Percentiles rank a stretch among this genome's conserved stretches.
These are phyloP conservation scores for Xerus inauris DNA, from an alignment of 2,113 vertebrate species.

Conservation along the genomic window DNA sequence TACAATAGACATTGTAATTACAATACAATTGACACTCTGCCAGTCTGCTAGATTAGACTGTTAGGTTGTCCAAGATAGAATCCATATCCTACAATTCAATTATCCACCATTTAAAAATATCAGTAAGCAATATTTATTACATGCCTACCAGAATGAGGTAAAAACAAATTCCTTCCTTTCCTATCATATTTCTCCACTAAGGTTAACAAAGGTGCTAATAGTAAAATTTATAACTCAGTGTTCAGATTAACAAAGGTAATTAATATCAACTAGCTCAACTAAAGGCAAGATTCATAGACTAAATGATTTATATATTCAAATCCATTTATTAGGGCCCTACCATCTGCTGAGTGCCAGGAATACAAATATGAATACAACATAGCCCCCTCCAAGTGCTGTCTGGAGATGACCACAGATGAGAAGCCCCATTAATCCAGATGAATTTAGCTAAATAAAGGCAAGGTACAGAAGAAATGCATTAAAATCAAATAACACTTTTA, in stretches of 20 bases:
- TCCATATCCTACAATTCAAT: constrained; percentile 4
- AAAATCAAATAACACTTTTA: background rate
- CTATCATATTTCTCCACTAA: background rate
- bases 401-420: background rate
- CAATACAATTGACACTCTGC: background rate
- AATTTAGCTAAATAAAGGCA: background rate
- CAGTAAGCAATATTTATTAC: background rate
- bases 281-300: constrained; percentile 1
- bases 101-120: constrained; percentile 29
- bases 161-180: background rate
- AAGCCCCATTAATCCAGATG: background rate
- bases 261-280: background rate
- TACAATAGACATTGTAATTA: background rate
- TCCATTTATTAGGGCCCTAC: background rate
- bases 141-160: background rate
- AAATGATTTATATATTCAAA: constrained; percentile 13
- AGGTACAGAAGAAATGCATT: background rate
- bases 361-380: background rate
- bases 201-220: background rate
- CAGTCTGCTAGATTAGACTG: background rate
- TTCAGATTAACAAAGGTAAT: background rate
- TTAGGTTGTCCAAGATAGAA: background rate
- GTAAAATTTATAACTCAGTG: background rate
- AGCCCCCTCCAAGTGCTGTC: background rate
- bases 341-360: background rate